Evolutionary conservation across 2,797 vertebrate species (phyloP).

Genomic region (Amblyraja radiata): DNA sequence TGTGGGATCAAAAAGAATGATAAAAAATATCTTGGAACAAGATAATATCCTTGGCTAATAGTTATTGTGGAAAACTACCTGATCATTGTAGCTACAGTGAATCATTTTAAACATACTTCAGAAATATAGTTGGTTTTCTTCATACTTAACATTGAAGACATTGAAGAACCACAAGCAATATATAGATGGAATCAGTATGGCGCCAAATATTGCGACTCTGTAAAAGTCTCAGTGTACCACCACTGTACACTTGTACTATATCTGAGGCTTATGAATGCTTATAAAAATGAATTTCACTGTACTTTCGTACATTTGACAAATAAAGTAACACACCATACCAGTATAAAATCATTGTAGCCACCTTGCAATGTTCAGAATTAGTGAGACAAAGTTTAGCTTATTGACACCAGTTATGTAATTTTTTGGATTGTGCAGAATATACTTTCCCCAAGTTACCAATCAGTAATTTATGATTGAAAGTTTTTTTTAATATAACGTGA

Average conservation of each 20-base stretch:
- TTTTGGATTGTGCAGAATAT: neutral
- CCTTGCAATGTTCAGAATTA: neutral
- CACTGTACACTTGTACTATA: too few relatives aligned
- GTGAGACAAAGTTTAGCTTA: slow-evolving; percentile 5
- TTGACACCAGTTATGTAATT: neutral
- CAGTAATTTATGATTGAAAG: neutral
- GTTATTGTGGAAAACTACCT: slow-evolving; percentile 19
- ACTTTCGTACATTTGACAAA: too few relatives aligned
- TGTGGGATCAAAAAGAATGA: slow-evolving; percentile 1
- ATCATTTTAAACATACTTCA: neutral
- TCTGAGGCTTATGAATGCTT: too few relatives aligned
- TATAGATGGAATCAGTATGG: neutral
- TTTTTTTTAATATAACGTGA: neutral
- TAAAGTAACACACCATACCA: too few relatives aligned
- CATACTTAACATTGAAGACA: neutral
- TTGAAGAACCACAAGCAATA: neutral
- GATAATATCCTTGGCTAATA: slow-evolving; percentile 17
- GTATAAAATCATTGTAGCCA: neutral
- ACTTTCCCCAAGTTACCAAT: slow-evolving; percentile 1
- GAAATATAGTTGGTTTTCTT: neutral
- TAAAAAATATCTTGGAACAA: slow-evolving; percentile 3
- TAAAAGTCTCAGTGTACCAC: too few relatives aligned
- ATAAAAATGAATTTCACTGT: too few relatives aligned
- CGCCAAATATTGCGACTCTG: too few relatives aligned
- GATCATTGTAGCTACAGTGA: neutral